Percentiles rank a stretch among this genome's conserved stretches.
phyloP scores from a whole-genome alignment of 2,888 invertebrate genomes.

The Acleris sparsana region DNA sequence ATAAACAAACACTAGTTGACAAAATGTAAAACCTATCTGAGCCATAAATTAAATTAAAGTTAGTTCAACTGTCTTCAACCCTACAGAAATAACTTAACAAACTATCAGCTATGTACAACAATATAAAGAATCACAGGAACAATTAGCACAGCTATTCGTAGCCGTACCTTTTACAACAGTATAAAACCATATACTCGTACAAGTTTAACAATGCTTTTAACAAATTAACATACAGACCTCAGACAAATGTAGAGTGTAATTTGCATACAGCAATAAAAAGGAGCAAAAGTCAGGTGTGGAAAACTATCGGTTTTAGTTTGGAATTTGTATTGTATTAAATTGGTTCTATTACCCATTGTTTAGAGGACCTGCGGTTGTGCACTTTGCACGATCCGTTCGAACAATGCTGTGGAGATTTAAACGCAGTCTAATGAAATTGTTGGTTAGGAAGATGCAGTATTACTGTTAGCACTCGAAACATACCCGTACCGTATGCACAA shows the following conservation, averaged over 20 bases:
- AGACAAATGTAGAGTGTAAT: slow-evolving; percentile 48
- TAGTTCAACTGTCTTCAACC: too few species aligned
- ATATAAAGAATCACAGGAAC: slow-evolving; percentile 19
- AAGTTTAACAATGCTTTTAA: slow-evolving; percentile 20
- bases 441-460: slow-evolving; percentile 10
- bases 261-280: slow-evolving; percentile 55
- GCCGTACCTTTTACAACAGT: slow-evolving; percentile 27
- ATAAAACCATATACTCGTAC: slow-evolving; percentile 26
- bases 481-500: neutral
- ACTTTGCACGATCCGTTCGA: slow-evolving; percentile 53
- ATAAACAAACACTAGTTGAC: too few species aligned
- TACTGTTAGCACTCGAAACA: neutral
- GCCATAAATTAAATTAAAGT: too few species aligned
- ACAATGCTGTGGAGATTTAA: slow-evolving; percentile 39
- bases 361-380: slow-evolving; percentile 46
- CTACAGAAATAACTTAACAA: too few species aligned
- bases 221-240: slow-evolving; percentile 36
- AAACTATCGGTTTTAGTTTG: slow-evolving; percentile 68
- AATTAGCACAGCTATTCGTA: slow-evolving; percentile 28
- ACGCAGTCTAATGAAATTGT: slow-evolving; percentile 33
- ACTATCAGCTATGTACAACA: slow-evolving; percentile 1
- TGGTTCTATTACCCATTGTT: slow-evolving; percentile 61
- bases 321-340: slow-evolving; percentile 71
- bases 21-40: too few species aligned
- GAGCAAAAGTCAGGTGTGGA: slow-evolving; percentile 56